Evolutionary conservation across 2,888 invertebrate genomes (phyloP), one percentile per base, ranked within the genome.

Genomic region (Aleiodes leptofemur): DNA sequence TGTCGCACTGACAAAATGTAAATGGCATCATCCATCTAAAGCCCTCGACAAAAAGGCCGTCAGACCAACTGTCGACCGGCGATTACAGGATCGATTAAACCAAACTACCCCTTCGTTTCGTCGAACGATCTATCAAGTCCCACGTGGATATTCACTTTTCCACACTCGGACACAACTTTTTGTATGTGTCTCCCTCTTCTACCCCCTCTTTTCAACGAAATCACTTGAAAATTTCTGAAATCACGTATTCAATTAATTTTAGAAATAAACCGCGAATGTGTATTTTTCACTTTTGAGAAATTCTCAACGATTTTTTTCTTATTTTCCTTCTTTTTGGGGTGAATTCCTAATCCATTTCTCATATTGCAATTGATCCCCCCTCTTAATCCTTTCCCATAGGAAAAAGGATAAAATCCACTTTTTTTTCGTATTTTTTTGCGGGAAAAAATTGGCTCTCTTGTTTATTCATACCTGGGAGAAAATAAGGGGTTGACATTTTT

Each of bases 41-140:
- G 81, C 80, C 81, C 84, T 83, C 79, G 86, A 87, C 89, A 89
- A 89, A 89, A 89, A 86, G 84, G 84, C 78, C 78, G 80, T 86
- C 83, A 84, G 82, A 85, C 89, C 89, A 89, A 89, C 89, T 89
- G 89, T 88, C 89, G 89, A 85, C 86, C 82, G 83, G 86, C 89
- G 88, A 89, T 89, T 89, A 89, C 88, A 82, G 88, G 86, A 89
- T 88, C 89, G 89, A 89, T 89, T 89, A 89, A 88, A 89, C 86
- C 87, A 85, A 87, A 86, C 88, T 88, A 88, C 88, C 88, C 81
- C 88, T 88, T 89, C 88, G 88, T 87, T 87, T 87, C 86, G 87
- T 85, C 83, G 83, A 82, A 82, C 87, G 86, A 89, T 89, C 89
- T 88, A 88, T 89, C 89, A 89, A 87, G 83, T 84, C 84, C 84